Evolutionary conservation across 2,888 invertebrate species (phyloP).

Genomic region (Tigriopus californicus): DNA sequence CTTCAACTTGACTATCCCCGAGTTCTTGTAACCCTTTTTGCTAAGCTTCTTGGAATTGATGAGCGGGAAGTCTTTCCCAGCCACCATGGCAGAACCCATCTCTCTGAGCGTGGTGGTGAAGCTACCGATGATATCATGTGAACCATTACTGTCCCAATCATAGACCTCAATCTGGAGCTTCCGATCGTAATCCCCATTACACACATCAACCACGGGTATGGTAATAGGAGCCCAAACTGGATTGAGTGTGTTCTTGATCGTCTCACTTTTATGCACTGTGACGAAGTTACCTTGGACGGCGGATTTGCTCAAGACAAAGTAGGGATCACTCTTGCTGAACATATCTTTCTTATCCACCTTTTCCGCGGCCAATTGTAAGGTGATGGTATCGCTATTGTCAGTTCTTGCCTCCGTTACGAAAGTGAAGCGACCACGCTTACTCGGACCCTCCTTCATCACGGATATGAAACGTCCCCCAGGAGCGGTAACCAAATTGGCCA

Average conservation of each 20-base stretch:
- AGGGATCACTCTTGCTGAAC: constrained; percentile 28
- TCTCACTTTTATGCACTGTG: constrained; percentile 36
- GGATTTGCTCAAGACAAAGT: constrained; percentile 26
- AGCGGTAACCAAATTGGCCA: constrained; percentile 33
- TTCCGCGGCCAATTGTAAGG: constrained; percentile 24
- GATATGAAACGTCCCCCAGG: not conserved
- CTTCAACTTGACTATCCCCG: constrained; percentile 24
- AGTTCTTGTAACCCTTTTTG: constrained; percentile 26
- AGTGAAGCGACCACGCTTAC: not conserved
- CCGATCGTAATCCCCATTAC: constrained; percentile 31
- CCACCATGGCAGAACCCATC: too few species aligned
- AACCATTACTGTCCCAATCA: constrained; percentile 24
- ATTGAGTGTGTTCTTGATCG: constrained; percentile 32
- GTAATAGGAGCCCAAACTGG: constrained; percentile 30
- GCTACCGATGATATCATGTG: constrained; percentile 21
- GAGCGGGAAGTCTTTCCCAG: too few species aligned
- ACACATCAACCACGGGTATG: constrained; percentile 22
- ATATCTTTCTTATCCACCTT: constrained; percentile 26
- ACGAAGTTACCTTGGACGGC: constrained; percentile 29
- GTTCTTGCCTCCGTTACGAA: not conserved
- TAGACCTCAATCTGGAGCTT: constrained; percentile 31
- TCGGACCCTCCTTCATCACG: not conserved
- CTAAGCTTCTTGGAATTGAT: too few species aligned
- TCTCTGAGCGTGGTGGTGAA: too few species aligned
- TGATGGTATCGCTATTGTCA: constrained; percentile 25